Evolutionary conservation across 92 coral and sea anemone genomes (phyloP).

Genomic region (Parazoanthus darwini): DNA sequence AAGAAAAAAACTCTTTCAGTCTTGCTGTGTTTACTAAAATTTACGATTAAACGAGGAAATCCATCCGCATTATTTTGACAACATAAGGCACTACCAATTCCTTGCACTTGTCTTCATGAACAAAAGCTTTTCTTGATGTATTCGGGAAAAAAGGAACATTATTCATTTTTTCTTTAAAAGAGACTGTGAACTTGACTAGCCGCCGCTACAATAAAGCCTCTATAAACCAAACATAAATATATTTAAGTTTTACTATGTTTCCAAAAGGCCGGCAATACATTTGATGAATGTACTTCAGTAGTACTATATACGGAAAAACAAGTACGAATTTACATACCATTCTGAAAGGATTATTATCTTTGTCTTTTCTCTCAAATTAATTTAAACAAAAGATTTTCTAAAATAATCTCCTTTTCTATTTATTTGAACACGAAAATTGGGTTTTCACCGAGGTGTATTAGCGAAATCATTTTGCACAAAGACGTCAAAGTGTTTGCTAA

Average conservation of each 20-base stretch:
- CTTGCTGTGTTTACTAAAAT: not conserved
- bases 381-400: constrained; percentile 10
- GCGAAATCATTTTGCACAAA: constrained; percentile 5
- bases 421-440: constrained; percentile 3
- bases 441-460: constrained; percentile 6
- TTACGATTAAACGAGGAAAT: not conserved
- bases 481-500: not conserved
- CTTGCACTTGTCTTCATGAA: not conserved
- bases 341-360: not conserved
- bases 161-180: no score
- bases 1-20: not conserved
- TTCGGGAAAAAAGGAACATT: not conserved
- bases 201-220: no score
- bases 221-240: no score
- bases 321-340: not conserved
- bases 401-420: constrained; percentile 7
- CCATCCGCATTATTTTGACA: no score
- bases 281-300: not conserved
- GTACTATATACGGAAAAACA: not conserved
- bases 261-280: not conserved
- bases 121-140: not conserved
- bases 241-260: not conserved
- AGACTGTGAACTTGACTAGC: no score
- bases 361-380: not conserved
- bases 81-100: no score